Base-by-base conservation (phyloP, 2,797 vertebrate genomes). In the Aulostomus chinensis region DNA sequence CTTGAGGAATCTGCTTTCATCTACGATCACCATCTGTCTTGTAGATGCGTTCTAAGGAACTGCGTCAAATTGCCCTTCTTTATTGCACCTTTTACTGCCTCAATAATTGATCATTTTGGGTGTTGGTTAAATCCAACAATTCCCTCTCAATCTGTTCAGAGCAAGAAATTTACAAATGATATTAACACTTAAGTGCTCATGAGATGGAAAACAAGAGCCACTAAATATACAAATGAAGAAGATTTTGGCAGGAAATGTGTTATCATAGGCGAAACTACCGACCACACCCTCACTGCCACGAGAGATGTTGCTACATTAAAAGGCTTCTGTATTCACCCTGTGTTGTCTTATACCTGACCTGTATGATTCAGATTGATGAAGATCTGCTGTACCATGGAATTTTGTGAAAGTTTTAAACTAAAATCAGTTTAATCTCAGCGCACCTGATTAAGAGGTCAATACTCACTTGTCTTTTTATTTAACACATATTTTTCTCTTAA, bases 221-320 rank as follows among this genome's bases (percentile, higher is more conserved):
- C 38, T 34, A 2, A 37, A 10, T 41, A 33, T 53, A 16, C 14
- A 37, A 43, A 56, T 13, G 31, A 48, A 11, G 11, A 43, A 58
- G 41, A 25, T 30, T 47, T 5, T 45, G 58, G 61, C 65, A 68
- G 71, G 60, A 45, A 47, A 50, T 49, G 29, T 13, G 62, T 85
- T 86, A 85, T 88, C 82, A 58, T 49, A 61, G 64, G 52, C 73
- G 21, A 68, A 75, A 73, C 65, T 52, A 42, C 68, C 58, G 56
- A 75, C 81, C 83, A 84, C 86, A 84, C 88, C 86, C 86, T 66
- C 31, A 1, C 33, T 76, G 65, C 47, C 55, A 32, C 21, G 8
- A 46, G 7, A 62, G 50, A 73, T 69, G 51, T 66, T 58, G 13
- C 58, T 38, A 39, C 57, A 49, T 72, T 17, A 14, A 10, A 16